Evolutionary conservation across 2,113 vertebrate species (phyloP).

Genomic region (Eulemur macaco): DNA sequence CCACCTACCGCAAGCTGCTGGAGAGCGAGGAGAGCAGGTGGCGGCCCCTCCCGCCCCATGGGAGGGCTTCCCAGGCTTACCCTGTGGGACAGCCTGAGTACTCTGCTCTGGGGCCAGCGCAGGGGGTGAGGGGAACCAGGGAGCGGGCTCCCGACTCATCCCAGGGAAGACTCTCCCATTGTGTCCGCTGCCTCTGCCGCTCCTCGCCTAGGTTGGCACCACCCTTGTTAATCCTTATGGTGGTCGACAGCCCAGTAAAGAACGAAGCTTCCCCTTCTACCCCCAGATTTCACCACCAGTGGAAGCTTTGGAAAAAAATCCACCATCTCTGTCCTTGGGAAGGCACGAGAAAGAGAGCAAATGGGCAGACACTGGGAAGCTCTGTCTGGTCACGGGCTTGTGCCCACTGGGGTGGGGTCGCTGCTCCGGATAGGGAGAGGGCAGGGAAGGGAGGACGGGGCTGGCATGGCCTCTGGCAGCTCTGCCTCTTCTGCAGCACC

Average conservation of each 20-base stretch:
- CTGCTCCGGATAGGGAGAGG: background rate
- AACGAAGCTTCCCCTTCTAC: background rate
- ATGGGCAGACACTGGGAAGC: background rate
- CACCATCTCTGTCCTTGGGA: background rate
- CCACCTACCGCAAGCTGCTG: slow-evolving; percentile 94
- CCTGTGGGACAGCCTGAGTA: background rate
- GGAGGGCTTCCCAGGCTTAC: background rate
- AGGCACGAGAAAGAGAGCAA: background rate
- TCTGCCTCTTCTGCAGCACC: background rate
- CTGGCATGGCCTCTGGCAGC: background rate
- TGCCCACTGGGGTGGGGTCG: background rate
- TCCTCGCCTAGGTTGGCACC: background rate
- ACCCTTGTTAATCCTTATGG: background rate
- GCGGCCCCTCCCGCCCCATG: background rate
- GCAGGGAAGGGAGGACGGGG: background rate
- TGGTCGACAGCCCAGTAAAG: too few relatives aligned
- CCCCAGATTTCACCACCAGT: background rate
- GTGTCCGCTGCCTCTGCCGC: background rate
- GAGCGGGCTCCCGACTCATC: background rate
- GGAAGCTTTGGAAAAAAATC: background rate
- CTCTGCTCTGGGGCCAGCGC: background rate
- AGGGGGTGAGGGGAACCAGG: background rate
- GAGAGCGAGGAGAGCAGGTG: slow-evolving; percentile 96
- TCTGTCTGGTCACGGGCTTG: background rate
- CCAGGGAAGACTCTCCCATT: background rate